Evolutionary conservation across 2,113 vertebrate species (phyloP).

Genomic region (Gnathonemus echidnorhynchus): DNA sequence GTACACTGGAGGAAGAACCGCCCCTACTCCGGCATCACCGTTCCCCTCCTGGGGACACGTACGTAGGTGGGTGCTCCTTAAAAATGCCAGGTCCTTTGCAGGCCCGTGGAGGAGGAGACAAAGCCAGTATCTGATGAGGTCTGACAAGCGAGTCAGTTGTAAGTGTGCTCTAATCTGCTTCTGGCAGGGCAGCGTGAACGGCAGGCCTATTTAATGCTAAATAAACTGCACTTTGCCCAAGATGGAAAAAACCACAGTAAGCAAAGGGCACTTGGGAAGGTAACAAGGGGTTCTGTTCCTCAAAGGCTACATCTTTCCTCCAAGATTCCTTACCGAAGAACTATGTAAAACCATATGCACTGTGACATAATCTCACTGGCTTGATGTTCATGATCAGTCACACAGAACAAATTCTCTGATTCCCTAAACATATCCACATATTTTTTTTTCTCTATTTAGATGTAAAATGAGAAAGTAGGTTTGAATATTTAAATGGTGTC

Average conservation of each 20-base stretch:
- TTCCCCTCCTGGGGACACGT: background rate
- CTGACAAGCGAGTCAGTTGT: conserved; percentile 14
- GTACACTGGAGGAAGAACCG: background rate
- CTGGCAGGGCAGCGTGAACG: background rate
- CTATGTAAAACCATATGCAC: background rate
- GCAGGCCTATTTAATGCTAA: conserved; percentile 1
- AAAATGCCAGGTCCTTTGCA: background rate
- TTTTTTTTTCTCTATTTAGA: background rate
- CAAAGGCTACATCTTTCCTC: background rate
- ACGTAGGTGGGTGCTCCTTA: background rate
- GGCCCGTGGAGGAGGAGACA: background rate
- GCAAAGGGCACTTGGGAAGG: background rate
- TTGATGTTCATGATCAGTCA: background rate
- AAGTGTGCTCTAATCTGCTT: background rate
- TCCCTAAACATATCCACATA: background rate
- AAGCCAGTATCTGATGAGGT: conserved; percentile 7
- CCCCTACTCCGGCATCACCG: background rate
- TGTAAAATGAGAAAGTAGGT: background rate
- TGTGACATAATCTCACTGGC: background rate
- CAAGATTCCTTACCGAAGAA: background rate
- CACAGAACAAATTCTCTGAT: background rate
- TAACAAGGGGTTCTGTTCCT: background rate
- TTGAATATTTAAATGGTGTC: background rate
- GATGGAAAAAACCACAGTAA: background rate
- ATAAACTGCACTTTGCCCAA: background rate